Evolutionary conservation across 2,797 vertebrate genomes (phyloP), one percentile per base, ranked within the genome.

Genomic region (Scarus forsteni): DNA sequence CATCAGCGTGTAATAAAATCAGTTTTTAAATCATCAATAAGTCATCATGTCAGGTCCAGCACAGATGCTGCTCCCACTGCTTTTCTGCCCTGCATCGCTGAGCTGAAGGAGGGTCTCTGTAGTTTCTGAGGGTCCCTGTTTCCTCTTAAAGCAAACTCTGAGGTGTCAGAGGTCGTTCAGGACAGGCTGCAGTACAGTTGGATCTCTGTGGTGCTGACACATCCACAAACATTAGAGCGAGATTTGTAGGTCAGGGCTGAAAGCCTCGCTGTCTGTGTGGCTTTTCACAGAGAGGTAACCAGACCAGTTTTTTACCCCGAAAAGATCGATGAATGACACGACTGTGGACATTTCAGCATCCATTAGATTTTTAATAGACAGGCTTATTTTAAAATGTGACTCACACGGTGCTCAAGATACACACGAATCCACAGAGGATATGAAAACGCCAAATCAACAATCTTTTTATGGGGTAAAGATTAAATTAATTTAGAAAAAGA

Each of bases 141-240:
- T 73, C 60, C 79, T 71, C n/a, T 57, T 44, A 46, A 48, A 80
- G 55, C 49, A 60, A 75, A 77, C 59, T 63, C 15, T 6, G 39
- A 51, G 54, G 66, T 63, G 68, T 79, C 43, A 8, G 63, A 49
- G 16, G 70, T 66, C 52, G 36, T 79, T 66, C n/a, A 62, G 79
- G 79, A 58, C 81, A 39, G 18, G 39, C 52, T 10, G 66, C 56
- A 81, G 68, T 58, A 88, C 82, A 85, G 82, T 53, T 2, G 63
- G 40, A 62, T 45, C 70, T 80, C 77, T 85, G 79, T 83, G 81
- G 66, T 19, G 50, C 54, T 39, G 81, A 83, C 62, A 70, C 53
- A 27, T 70, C 67, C 67, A 75, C 77, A 81, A 79, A 76, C 71
- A 77, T 77, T 39, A 52, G 3, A 65, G 66, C 44, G 76, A 50